A percentile compares a stretch with the other conserved stretches of the same genome.
phyloP scores from a whole-genome alignment of 2,113 vertebrate species.

The Paraplagusia blochii region DNA sequence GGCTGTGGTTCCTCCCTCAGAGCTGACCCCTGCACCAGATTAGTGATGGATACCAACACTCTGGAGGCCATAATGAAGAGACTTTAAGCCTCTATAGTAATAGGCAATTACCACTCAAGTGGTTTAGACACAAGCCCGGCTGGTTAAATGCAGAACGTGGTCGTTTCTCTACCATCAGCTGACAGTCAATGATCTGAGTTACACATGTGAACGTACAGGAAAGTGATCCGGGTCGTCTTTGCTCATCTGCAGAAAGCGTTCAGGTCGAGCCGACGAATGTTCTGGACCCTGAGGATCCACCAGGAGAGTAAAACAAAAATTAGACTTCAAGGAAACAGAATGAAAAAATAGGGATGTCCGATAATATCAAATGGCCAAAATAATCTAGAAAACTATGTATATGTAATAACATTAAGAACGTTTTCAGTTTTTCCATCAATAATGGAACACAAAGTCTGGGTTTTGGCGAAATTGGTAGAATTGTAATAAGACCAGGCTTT shows the following conservation, averaged over 20 bases:
- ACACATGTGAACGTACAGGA: conserved; percentile 75
- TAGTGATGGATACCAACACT: conserved; percentile 34
- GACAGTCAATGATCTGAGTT: conserved; percentile 7
- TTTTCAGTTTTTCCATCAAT: too few species aligned
- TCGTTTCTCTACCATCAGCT: conserved; percentile 4
- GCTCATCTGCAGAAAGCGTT: conserved; percentile 93
- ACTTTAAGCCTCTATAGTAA: conserved; percentile 44
- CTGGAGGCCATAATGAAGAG: conserved; percentile 41
- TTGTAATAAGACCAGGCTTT: too few species aligned
- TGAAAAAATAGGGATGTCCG: not conserved
- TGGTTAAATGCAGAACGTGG: conserved; percentile 11
- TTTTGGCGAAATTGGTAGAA: too few species aligned
- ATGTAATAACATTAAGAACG: too few species aligned
- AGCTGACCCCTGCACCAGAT: conserved; percentile 18
- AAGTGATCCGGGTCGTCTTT: conserved; percentile 88
- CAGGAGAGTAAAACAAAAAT: conserved; percentile 2
- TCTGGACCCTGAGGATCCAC: conserved; percentile 80
- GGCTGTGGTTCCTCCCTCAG: conserved; percentile 10
- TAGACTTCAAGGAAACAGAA: not conserved
- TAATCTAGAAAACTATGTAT: too few species aligned
- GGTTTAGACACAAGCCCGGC: conserved; percentile 13
- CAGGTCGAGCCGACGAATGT: conserved; percentile 88
- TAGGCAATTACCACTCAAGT: conserved; percentile 41
- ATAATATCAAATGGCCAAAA: too few species aligned
- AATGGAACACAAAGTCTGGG: too few species aligned